These are phyloP conservation scores for Phalacrocorax brasilianus DNA, from an alignment of 2,113 vertebrate genomes.

Conservation along the genomic window DNA sequence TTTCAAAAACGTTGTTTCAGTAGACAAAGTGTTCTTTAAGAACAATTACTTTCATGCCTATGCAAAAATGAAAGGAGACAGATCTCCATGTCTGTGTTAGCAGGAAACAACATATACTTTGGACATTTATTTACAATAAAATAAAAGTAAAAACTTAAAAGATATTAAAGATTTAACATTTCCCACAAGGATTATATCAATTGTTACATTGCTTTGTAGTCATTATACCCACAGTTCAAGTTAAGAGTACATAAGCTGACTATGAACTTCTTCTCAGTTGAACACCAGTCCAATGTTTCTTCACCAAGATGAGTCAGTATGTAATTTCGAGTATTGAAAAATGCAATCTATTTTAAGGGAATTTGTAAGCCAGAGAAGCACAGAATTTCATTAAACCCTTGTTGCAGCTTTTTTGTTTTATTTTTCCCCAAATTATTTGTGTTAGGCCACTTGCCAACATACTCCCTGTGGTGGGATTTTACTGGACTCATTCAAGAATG, in stretches of 20 bases:
- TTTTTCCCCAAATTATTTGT: background rate
- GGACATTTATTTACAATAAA: constrained; percentile 19
- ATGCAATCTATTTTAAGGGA: background rate
- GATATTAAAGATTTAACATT: background rate
- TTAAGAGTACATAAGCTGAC: background rate
- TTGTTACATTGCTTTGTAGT: background rate
- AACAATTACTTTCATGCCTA: background rate
- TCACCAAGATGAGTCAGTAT: background rate
- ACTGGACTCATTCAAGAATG: background rate
- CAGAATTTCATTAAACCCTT: background rate
- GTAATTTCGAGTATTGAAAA: background rate
- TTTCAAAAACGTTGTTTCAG: background rate
- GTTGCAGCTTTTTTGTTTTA: background rate
- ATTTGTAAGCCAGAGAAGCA: background rate
- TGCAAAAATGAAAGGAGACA: background rate
- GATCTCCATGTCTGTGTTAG: background rate
- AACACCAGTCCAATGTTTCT: background rate
- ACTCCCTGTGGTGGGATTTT: background rate
- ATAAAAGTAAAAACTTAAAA: constrained; percentile 31
- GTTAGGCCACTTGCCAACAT: background rate
- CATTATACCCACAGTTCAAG: background rate
- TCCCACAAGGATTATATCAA: background rate
- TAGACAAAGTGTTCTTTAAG: background rate
- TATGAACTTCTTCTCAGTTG: background rate
- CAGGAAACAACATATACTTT: constrained; percentile 23